phyloP scores from a whole-genome alignment of 2,888 invertebrate species.

The Papilio elwesi region DNA sequence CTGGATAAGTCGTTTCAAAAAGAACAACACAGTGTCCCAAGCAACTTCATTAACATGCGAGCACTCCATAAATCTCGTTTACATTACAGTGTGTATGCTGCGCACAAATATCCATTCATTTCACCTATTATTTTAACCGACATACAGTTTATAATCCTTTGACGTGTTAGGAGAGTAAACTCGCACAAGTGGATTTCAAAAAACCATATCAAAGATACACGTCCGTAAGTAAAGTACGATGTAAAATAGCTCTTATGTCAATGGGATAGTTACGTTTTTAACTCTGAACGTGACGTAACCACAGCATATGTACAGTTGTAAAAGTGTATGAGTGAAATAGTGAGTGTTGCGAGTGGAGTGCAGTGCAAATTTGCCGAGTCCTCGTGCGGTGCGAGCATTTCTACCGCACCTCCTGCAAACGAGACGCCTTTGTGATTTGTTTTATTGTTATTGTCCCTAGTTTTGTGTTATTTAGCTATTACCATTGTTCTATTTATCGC shows the following conservation, averaged over 20 bases:
- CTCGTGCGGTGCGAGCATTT: constrained; percentile 73
- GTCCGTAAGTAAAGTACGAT: constrained; percentile 29
- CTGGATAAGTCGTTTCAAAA: constrained; percentile 54
- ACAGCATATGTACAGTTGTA: constrained; percentile 45
- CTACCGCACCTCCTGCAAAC: constrained; percentile 60
- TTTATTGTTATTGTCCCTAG: constrained; percentile 52
- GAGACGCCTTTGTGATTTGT: constrained; percentile 67
- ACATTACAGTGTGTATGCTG: constrained; percentile 50
- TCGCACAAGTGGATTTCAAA: constrained; percentile 59
- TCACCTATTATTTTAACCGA: constrained; percentile 56
- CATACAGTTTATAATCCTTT: constrained; percentile 70
- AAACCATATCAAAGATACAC: constrained; percentile 52
- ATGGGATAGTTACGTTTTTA: constrained; percentile 42
- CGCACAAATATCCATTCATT: constrained; percentile 48
- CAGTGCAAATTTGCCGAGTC: constrained; percentile 79
- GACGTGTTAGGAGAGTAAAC: constrained; percentile 56
- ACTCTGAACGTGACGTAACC: constrained; percentile 16
- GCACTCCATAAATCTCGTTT: constrained; percentile 67
- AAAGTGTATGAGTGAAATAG: constrained; percentile 70
- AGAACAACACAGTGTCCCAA: constrained; percentile 45
- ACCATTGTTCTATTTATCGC: constrained; percentile 34
- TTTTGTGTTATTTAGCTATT: constrained; percentile 36
- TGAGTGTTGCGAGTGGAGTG: constrained; percentile 80
- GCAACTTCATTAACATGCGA: constrained; percentile 63
- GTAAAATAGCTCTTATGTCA: constrained; percentile 47